Evolutionary conservation across 2,888 invertebrate genomes (phyloP).

Genomic region (Synanthedon tipuliformis): DNA sequence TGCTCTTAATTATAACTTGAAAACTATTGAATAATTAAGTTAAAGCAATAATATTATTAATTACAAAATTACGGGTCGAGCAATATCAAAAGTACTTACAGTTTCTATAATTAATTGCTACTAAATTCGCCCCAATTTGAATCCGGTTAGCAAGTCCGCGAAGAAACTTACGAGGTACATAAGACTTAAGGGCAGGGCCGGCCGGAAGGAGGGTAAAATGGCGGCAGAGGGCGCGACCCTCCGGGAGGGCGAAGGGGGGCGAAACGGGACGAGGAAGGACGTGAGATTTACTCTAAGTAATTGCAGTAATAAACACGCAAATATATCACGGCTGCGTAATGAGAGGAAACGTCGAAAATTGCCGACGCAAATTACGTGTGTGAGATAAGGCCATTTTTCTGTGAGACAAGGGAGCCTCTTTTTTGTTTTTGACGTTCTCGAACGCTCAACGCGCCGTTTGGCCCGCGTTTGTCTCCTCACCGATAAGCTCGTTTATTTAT

Average conservation of each 20-base stretch:
- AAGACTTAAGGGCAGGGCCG: conserved; percentile 69
- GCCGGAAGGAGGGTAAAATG: conserved; percentile 67
- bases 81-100: conserved; percentile 57
- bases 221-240: conserved; percentile 65
- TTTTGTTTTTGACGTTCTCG: conserved; percentile 22
- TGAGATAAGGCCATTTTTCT: conserved; percentile 67
- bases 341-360: conserved; percentile 67
- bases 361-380: conserved; percentile 68
- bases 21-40: conserved; percentile 36
- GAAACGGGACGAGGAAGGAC: conserved; percentile 59
- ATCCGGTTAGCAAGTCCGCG: conserved; percentile 68
- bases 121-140: conserved; percentile 70
- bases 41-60: conserved; percentile 25
- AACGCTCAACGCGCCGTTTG: not conserved
- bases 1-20: too few species aligned
- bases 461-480: not conserved
- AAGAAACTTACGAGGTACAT: conserved; percentile 70
- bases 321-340: conserved; percentile 69
- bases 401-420: conserved; percentile 23
- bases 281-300: conserved; percentile 73
- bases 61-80: conserved; percentile 49
- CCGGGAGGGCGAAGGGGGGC: conserved; percentile 22
- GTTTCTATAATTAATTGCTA: conserved; percentile 68
- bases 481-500: not conserved
- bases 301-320: conserved; percentile 72